Conservation (phyloP, 2,113 vertebrate genomes). For the Aptenodytes forsteri region DNA sequence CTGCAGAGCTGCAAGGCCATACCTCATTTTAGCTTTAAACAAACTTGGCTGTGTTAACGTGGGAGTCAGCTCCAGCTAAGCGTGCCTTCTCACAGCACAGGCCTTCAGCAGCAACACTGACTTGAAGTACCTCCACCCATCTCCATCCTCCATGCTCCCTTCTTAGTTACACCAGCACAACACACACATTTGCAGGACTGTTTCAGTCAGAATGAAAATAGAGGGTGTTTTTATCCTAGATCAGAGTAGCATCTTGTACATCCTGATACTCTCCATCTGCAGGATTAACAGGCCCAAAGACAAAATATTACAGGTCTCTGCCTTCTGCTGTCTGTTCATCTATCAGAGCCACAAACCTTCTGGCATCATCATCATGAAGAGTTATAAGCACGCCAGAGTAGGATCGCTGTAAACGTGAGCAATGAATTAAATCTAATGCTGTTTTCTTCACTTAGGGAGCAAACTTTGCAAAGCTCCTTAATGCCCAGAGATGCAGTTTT, state of each 20-base stretch:
- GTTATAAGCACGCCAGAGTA: background rate
- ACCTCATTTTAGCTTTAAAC: background rate
- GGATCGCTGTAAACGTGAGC: background rate
- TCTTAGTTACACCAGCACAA: background rate
- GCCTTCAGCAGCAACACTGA: background rate
- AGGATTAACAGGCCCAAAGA: background rate
- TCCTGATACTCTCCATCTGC: background rate
- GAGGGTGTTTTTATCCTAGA: background rate
- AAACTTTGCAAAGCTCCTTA: background rate
- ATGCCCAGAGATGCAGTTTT: background rate
- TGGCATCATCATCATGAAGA: background rate
- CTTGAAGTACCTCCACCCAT: background rate
- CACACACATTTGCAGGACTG: background rate
- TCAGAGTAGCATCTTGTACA: background rate
- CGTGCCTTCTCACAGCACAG: background rate
- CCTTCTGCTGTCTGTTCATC: background rate
- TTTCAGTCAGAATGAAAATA: background rate
- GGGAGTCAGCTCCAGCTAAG: background rate
- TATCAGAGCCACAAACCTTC: background rate
- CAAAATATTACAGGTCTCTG: background rate
- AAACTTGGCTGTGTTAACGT: background rate
- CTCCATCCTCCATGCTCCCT: background rate
- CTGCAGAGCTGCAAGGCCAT: background rate
- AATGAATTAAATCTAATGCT: background rate
- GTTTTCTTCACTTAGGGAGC: background rate